Evolutionary conservation across 2,113 vertebrate genomes (phyloP).

Genomic region (Merops nubicus): DNA sequence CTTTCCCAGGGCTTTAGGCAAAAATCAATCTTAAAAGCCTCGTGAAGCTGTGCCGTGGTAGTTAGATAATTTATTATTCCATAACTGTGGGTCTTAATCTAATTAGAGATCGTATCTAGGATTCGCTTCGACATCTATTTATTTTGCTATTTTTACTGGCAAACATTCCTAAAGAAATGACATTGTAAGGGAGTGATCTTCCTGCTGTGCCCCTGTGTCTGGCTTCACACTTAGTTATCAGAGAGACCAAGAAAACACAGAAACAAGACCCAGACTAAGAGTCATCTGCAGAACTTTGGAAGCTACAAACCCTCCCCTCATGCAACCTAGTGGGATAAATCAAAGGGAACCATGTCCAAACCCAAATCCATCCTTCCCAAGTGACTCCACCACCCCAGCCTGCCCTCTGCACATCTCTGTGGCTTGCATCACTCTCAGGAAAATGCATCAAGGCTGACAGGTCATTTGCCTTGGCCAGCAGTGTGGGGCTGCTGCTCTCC

Average conservation of each 20-base stretch:
- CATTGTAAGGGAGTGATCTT: neutral
- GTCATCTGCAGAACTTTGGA: neutral
- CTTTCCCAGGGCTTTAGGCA: conserved; percentile 9
- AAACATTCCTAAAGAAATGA: neutral
- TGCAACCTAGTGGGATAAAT: neutral
- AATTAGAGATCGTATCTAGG: conserved; percentile 42
- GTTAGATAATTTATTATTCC: conserved; percentile 55
- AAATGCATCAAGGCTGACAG: neutral
- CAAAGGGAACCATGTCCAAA: neutral
- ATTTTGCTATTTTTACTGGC: conserved; percentile 29
- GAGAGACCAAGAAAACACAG: neutral
- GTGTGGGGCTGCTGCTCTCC: neutral
- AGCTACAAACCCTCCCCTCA: neutral
- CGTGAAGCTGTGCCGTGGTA: neutral
- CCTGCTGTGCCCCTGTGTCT: neutral
- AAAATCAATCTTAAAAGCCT: conserved; percentile 40
- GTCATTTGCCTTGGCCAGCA: neutral
- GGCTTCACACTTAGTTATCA: neutral
- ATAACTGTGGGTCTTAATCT: conserved; percentile 50
- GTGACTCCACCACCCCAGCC: neutral
- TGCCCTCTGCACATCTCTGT: neutral
- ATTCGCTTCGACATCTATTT: neutral
- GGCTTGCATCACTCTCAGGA: neutral
- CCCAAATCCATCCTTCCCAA: neutral
- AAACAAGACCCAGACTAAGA: neutral